These are phyloP conservation scores for Paramuricea clavata DNA, from an alignment of 92 coral and sea anemone genomes.

Conservation along the genomic window DNA sequence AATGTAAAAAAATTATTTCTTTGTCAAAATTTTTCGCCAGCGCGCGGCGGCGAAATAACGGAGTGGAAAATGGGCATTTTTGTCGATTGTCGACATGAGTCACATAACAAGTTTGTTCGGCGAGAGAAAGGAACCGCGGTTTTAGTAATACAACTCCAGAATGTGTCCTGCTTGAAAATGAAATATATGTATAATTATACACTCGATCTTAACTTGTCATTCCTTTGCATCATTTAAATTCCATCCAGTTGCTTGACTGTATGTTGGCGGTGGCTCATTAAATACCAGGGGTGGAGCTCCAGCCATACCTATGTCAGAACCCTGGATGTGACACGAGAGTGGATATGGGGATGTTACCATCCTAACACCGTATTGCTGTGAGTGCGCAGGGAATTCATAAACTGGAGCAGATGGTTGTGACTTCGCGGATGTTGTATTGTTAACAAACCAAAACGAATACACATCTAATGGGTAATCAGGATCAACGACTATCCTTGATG, in stretches of 20 bases:
- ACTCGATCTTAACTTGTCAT: neutral
- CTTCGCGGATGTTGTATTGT: neutral
- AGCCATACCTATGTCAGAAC: neutral
- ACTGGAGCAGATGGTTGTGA: neutral
- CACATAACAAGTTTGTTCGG: too few relatives aligned
- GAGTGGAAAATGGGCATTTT: too few relatives aligned
- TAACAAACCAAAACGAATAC: neutral
- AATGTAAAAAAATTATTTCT: too few relatives aligned
- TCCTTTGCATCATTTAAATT: neutral
- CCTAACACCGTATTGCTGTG: neutral
- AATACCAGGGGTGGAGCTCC: neutral
- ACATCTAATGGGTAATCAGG: neutral
- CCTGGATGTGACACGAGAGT: neutral
- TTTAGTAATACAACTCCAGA: too few relatives aligned
- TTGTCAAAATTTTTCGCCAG: too few relatives aligned
- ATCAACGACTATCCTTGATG: neutral
- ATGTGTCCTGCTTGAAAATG: too few relatives aligned
- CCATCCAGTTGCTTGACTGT: slow-evolving; percentile 6
- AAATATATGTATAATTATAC: too few relatives aligned
- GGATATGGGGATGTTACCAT: neutral
- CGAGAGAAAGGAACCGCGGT: too few relatives aligned
- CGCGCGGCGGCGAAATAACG: too few relatives aligned
- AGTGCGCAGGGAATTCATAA: neutral
- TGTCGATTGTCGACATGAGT: too few relatives aligned
- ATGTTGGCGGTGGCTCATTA: slow-evolving; percentile 15